Conservation (phyloP, 2,113 vertebrate species). For the Toxotes chatareus region DNA sequence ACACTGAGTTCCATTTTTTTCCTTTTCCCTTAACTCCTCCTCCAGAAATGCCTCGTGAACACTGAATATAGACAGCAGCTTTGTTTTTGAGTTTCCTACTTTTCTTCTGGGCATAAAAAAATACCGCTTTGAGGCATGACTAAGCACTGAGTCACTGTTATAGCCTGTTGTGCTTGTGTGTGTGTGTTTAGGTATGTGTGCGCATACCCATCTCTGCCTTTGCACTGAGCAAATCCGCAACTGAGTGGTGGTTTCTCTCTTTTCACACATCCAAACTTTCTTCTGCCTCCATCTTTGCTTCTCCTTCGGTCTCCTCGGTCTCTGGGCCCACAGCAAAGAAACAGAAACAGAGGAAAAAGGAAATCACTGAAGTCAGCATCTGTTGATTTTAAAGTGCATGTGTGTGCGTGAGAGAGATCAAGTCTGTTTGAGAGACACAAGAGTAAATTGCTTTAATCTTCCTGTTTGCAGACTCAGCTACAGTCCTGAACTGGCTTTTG, state of each 20-base stretch:
- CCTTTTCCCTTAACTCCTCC: neutral
- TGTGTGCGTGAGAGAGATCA: neutral
- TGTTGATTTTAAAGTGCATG: neutral
- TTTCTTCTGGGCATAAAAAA: neutral
- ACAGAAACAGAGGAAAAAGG: neutral
- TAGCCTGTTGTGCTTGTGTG: neutral
- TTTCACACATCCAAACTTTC: neutral
- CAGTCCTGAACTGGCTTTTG: neutral
- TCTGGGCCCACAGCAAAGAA: neutral
- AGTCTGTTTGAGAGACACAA: neutral
- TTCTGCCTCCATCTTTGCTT: neutral
- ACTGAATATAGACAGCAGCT: neutral
- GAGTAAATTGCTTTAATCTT: conserved; percentile 35
- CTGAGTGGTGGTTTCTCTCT: neutral
- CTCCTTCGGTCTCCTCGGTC: neutral
- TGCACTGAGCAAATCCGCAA: neutral
- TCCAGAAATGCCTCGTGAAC: neutral
- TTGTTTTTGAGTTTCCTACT: neutral
- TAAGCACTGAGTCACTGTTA: neutral
- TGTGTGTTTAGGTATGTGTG: neutral
- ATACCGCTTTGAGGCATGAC: neutral
- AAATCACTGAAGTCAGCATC: neutral
- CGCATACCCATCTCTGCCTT: neutral
- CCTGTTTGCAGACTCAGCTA: conserved; percentile 7
- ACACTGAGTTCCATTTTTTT: neutral